Percentiles rank a stretch among this genome's conserved stretches.
Conservation (phyloP, 2,888 invertebrate species). For the Xestoiulus laeticollis region DNA sequence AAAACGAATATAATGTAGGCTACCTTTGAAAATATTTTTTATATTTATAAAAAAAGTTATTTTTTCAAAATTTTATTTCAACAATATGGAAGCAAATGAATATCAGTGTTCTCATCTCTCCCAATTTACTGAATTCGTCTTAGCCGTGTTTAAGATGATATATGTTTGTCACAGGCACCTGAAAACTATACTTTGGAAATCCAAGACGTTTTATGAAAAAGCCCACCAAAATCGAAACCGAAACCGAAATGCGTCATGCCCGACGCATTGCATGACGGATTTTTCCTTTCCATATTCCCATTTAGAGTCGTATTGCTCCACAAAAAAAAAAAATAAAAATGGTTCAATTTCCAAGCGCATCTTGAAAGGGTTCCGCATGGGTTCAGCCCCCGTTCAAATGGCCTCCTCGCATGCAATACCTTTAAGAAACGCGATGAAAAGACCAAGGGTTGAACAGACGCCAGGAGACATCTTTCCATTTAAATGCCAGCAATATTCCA, state of each 20-base stretch:
- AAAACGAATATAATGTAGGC: too few species aligned
- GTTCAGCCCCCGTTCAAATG: not conserved
- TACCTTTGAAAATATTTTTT: too few species aligned
- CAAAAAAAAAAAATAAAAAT: not conserved
- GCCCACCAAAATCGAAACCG: not conserved
- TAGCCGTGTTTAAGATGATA: too few species aligned
- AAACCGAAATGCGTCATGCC: too few species aligned
- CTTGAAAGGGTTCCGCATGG: not conserved
- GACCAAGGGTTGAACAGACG: not conserved
- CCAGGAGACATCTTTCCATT: not conserved
- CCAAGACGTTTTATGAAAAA: not conserved
- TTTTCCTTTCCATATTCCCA: not conserved
- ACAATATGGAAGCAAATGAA: too few species aligned
- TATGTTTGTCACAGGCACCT: not conserved
- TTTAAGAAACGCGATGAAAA: not conserved
- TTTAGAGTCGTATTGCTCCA: not conserved
- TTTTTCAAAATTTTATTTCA: too few species aligned
- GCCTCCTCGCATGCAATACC: not conserved
- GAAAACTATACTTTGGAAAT: not conserved
- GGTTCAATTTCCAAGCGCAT: not conserved
- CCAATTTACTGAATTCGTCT: too few species aligned
- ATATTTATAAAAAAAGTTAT: too few species aligned
- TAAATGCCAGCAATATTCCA: conserved; percentile 16
- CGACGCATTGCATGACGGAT: not conserved
- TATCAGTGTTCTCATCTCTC: too few species aligned